Base-by-base conservation (phyloP, 2,797 vertebrate genomes). In the Fratercula arctica region DNA sequence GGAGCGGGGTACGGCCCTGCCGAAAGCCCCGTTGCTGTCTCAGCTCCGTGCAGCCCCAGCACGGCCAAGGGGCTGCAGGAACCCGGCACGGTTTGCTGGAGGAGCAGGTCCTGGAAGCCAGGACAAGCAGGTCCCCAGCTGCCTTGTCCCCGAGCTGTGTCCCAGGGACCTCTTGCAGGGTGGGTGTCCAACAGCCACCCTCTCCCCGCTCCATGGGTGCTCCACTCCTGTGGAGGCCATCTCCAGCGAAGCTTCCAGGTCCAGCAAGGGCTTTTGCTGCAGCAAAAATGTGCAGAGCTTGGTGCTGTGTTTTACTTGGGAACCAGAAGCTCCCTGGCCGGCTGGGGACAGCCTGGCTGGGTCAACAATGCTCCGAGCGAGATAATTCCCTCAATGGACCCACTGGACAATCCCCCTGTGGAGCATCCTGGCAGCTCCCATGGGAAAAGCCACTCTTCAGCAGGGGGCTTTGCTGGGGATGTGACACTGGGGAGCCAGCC, bases 321-420 rank as follows among this genome's bases (percentile, higher is more conserved):
- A 9, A 3, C 37, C 20, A 20, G n/a, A 14, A 57, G 9, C 7
- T 61, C 46, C 63, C 33, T 2, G 2, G 25, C 3, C 10, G 10
- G 29, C 4, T 4, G 3, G 43, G 10, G 13, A 12, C 19, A 11
- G 17, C 29, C 72, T 68, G 73, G 21, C 6, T 17, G 9, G 5
- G 50, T 5, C 12, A 46, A 20, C 0, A 2, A 16, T 37, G 35
- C n/a, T 86, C 60, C 4, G 0, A 17, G 53, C 0, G 4, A 8
- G 43, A 33, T 6, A 12, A 7, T 59, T 50, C 16, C 21, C 26
- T 28, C 11, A 10, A 29, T 10, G 0, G 3, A 60, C 10, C n/a
- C 19, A 2, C 24, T 21, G 46, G 50, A 41, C 39, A 25, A 29
- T n/a, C 4, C 6, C 29, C 3, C 19, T 3, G 0, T 1, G 48